These are phyloP conservation scores for Machimus rusticus DNA, from an alignment of 2,888 invertebrate species.

Conservation along the genomic window DNA sequence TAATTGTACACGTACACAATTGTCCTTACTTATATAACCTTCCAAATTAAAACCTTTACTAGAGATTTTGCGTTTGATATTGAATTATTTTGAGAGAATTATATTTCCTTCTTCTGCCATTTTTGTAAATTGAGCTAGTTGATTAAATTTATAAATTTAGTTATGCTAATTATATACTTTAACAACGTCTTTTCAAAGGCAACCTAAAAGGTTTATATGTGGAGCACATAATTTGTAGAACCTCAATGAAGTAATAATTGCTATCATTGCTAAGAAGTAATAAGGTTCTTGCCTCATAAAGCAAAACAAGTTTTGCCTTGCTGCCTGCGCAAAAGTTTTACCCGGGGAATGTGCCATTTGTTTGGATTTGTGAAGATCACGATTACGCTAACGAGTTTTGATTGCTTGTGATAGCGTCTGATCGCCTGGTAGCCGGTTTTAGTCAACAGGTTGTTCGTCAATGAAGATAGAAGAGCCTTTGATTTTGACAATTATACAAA, in stretches of 20 bases:
- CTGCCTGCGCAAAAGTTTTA: neutral
- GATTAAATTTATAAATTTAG: too few relatives aligned
- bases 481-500: too few relatives aligned
- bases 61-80: neutral
- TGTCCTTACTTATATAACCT: neutral
- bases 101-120: neutral
- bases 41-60: neutral
- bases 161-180: neutral
- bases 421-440: neutral
- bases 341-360: neutral
- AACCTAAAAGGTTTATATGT: neutral
- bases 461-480: too few relatives aligned
- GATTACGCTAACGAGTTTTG: neutral
- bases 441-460: neutral
- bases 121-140: too few relatives aligned
- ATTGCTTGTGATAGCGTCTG: neutral
- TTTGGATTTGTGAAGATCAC: neutral
- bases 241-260: neutral
- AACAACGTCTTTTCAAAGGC: neutral
- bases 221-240: neutral
- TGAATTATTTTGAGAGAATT: neutral
- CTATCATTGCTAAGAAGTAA: neutral
- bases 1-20: neutral
- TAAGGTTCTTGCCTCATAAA: neutral
- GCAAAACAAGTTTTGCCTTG: neutral